Percentiles rank a stretch among this genome's conserved stretches.
These are phyloP conservation scores for Apamea sordens DNA, from an alignment of 2,888 invertebrate species.

Conservation along the genomic window DNA sequence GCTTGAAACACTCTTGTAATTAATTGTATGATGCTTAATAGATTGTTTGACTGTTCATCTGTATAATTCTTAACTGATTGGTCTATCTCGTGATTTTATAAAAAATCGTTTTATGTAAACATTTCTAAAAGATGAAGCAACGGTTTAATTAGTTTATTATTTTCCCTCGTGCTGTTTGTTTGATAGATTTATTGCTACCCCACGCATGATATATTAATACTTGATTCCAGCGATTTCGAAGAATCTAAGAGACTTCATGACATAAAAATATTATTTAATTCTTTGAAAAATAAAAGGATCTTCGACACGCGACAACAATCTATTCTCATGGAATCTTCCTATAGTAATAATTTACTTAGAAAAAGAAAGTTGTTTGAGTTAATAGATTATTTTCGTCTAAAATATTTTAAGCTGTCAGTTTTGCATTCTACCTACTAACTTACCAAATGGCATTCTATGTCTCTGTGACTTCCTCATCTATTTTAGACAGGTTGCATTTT, in stretches of 20 bases:
- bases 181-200: constrained; percentile 54
- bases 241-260: constrained; percentile 37
- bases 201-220: constrained; percentile 53
- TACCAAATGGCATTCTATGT: background rate
- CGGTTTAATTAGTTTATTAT: constrained; percentile 51
- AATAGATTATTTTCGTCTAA: constrained; percentile 10
- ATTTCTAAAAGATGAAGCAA: constrained; percentile 41
- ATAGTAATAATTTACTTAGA: constrained; percentile 2
- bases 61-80: constrained; percentile 32
- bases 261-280: constrained; percentile 39
- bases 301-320: constrained; percentile 36
- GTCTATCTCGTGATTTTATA: constrained; percentile 2
- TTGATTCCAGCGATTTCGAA: constrained; percentile 36
- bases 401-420: constrained; percentile 16
- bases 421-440: constrained; percentile 18
- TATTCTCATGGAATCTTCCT: constrained; percentile 35
- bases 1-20: constrained; percentile 38
- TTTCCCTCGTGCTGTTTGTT: constrained; percentile 28
- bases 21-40: constrained; percentile 41
- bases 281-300: constrained; percentile 41
- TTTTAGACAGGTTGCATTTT: background rate
- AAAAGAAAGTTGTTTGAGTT: constrained; percentile 33
- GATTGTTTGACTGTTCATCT: constrained; percentile 37
- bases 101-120: constrained; percentile 25
- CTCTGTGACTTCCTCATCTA: background rate